These are phyloP conservation scores for Psittacula cyanocephala DNA, from an alignment of 2,113 vertebrate genomes.

Conservation along the genomic window DNA sequence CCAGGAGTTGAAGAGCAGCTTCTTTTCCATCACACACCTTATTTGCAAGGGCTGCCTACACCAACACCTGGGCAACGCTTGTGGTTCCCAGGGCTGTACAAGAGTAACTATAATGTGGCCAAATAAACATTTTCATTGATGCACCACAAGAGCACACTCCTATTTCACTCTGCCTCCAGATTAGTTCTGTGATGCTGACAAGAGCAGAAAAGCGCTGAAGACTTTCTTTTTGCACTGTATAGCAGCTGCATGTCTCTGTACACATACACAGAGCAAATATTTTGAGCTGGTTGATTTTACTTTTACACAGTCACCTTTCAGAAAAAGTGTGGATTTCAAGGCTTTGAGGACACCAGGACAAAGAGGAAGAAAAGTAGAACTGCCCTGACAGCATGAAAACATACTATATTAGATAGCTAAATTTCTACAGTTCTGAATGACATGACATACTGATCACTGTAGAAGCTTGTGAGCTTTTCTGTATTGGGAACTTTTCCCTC, in stretches of 20 bases:
- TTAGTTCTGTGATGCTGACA: background rate
- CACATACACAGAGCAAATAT: background rate
- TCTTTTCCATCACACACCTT: background rate
- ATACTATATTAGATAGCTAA: background rate
- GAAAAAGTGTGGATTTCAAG: background rate
- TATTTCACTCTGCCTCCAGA: background rate
- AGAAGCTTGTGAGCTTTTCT: background rate
- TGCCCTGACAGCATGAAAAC: background rate
- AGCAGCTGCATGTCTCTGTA: background rate
- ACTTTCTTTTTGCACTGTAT: background rate
- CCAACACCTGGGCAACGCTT: background rate
- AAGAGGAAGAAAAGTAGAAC: background rate
- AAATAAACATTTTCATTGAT: background rate
- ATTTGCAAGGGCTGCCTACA: background rate
- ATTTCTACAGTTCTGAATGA: background rate
- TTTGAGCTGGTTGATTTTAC: background rate
- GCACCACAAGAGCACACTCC: background rate
- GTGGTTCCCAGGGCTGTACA: accelerated
- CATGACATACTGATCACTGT: accelerated
- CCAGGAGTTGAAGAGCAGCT: accelerated
- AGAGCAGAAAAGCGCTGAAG: background rate
- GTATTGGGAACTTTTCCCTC: background rate
- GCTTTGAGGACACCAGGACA: background rate
- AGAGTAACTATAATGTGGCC: background rate
- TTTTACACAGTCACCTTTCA: background rate